Evolutionary conservation across 1,140 invertebrate genomes (phyloP), one percentile per base, ranked within the genome.

Genomic region (Choristoneura fumiferana): DNA sequence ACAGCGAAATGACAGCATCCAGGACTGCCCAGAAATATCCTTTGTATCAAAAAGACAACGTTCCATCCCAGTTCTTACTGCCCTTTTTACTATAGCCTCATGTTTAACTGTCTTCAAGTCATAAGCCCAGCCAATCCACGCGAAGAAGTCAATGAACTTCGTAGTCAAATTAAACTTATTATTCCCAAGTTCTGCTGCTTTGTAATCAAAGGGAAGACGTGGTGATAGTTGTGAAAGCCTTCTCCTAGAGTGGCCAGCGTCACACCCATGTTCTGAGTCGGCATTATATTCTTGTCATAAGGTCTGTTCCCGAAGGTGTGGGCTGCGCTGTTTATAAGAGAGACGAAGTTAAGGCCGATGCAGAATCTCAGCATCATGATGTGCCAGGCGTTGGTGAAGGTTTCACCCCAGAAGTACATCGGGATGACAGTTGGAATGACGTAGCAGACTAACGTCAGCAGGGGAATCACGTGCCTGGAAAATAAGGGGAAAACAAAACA

Each of bases 401-500:
- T 53, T 12, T 53, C 49, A 6, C 49, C 29, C 49, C 49, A 53
- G 49, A 53, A 29, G 43, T 22, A 12, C 18, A 53, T 34, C 1
- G 49, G 49, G 22, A 1, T 4, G n/a, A 53, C 4, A 12, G 49
- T 34, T 6, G 49, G 49, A 12, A 53, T 17, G 33, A 53, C 13
- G 29, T 13, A 53, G 8, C 15, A 5, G 5, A 53, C 15, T 1
- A 34, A 8, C 0, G n/a, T 6, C 5, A 53, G 22, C 12, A 53
- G 15, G 18, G 15, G 22, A 4, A 53, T 5, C 8, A 12, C 49
- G 13, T 53, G 33, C 22, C 49, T 53, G 49, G 5, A 53, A 33
- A 29, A 53, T 8, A 29, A 49, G n/a, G 37, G 4, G 4, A 9
- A 5, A 34, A 4, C 9, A 9, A 8, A 39, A 8, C n/a, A 5